phyloP scores from a whole-genome alignment of 2,888 invertebrate genomes.

The Ochropleura leucogaster region DNA sequence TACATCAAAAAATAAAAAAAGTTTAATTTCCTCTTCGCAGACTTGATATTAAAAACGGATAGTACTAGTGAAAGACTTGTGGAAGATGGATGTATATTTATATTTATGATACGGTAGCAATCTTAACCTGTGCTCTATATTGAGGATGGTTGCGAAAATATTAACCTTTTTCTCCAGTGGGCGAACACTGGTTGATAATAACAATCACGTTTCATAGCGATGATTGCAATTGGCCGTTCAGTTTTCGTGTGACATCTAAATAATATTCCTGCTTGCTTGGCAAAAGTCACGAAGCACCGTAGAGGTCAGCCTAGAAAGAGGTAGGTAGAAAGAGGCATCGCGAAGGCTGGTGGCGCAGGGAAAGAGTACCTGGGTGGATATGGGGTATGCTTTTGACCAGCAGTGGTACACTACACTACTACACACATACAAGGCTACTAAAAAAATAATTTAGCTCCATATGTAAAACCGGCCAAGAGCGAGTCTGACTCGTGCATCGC shows the following conservation, averaged over 20 bases:
- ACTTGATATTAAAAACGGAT: slow-evolving; percentile 37
- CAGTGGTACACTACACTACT: no score
- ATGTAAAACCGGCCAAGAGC: no score
- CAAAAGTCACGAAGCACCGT: no score
- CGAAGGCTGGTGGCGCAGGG: no score
- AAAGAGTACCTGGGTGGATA: no score
- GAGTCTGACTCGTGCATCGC: no score
- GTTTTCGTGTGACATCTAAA: background rate
- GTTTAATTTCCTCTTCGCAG: slow-evolving; percentile 33
- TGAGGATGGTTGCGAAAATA: background rate
- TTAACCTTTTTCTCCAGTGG: background rate
- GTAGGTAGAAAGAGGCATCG: no score
- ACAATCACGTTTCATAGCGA: background rate
- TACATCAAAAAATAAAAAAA: slow-evolving; percentile 27
- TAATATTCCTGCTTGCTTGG: no score
- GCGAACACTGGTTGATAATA: background rate
- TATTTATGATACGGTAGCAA: background rate
- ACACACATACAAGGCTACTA: no score
- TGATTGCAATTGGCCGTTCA: background rate
- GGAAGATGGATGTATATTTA: background rate
- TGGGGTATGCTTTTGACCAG: no score
- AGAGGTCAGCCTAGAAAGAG: no score
- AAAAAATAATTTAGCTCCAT: background rate
- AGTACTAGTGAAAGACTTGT: background rate
- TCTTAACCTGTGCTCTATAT: background rate